phyloP scores from a whole-genome alignment of 2,888 invertebrate species.

The Dynastes grantii region DNA sequence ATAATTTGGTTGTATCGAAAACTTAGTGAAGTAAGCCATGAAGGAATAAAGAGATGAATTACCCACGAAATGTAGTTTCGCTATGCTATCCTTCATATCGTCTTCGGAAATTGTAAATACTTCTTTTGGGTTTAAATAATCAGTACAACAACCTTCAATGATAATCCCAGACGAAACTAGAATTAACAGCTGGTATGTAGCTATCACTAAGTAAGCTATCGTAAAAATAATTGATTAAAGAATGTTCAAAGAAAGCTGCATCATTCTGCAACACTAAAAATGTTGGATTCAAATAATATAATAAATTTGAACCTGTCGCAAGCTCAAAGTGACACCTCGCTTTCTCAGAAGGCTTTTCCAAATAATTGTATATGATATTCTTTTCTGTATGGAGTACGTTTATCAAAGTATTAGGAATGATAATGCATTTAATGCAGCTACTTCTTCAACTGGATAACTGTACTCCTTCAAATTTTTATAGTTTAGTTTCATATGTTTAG shows the following conservation, averaged over 20 bases:
- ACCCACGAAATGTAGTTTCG: constrained; percentile 82
- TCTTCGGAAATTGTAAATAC: constrained; percentile 76
- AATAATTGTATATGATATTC: constrained; percentile 61
- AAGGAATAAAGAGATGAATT: constrained; percentile 83
- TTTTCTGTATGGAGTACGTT: constrained; percentile 71
- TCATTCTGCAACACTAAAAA: constrained; percentile 79
- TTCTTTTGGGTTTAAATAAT: constrained; percentile 73
- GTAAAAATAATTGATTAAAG: constrained; percentile 73
- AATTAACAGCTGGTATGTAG: constrained; percentile 81
- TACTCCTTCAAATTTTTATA: constrained; percentile 77
- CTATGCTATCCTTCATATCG: constrained; percentile 72
- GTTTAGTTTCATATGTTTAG: constrained; percentile 70
- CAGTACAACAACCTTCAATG: constrained; percentile 81
- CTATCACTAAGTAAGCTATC: constrained; percentile 70
- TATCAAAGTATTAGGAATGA: constrained; percentile 81
- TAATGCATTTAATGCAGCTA: constrained; percentile 77
- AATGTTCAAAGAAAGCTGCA: constrained; percentile 82
- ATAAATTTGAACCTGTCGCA: constrained; percentile 71
- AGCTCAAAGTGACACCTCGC: constrained; percentile 73
- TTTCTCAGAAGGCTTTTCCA: constrained; percentile 64
- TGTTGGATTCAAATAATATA: constrained; percentile 76
- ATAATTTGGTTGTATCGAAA: constrained; percentile 74
- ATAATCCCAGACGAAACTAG: constrained; percentile 85
- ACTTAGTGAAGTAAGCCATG: constrained; percentile 82
- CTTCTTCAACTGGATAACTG: constrained; percentile 83